Conservation (phyloP, 2,797 vertebrate genomes). For the Pteropus rufus region DNA sequence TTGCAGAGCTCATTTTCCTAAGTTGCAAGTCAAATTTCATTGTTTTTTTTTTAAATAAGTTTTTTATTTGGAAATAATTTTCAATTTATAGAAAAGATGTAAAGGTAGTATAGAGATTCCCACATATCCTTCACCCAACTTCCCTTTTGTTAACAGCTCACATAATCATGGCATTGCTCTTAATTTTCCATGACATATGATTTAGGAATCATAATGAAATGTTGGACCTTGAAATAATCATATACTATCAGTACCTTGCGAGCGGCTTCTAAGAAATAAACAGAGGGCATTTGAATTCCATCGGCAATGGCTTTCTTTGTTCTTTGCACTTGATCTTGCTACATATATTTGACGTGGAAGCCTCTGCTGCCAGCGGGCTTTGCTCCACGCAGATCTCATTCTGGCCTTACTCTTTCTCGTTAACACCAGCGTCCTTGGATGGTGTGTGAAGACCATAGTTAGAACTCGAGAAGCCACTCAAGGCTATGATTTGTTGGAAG, state of each 20-base stretch:
- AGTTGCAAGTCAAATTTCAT: background rate
- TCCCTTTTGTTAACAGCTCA: background rate
- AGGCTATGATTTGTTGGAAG: background rate
- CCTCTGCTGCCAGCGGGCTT: background rate
- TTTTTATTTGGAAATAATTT: constrained; percentile 2
- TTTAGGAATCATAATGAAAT: background rate
- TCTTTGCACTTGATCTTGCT: background rate
- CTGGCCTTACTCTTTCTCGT: background rate
- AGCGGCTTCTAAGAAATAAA: background rate
- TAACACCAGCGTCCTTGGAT: background rate
- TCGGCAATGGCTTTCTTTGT: background rate
- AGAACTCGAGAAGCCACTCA: background rate
- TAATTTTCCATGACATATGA: background rate
- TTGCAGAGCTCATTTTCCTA: background rate
- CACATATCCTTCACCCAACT: background rate
- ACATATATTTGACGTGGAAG: background rate
- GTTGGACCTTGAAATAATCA: background rate
- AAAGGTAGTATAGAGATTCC: background rate
- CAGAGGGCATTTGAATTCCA: background rate
- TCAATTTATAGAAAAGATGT: background rate
- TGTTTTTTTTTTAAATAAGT: background rate
- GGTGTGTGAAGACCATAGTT: background rate
- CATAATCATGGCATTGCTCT: background rate
- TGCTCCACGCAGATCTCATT: background rate
- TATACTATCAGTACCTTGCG: background rate